Evolutionary conservation across 1,140 invertebrate species (phyloP).

Genomic region (Phortica variegata): DNA sequence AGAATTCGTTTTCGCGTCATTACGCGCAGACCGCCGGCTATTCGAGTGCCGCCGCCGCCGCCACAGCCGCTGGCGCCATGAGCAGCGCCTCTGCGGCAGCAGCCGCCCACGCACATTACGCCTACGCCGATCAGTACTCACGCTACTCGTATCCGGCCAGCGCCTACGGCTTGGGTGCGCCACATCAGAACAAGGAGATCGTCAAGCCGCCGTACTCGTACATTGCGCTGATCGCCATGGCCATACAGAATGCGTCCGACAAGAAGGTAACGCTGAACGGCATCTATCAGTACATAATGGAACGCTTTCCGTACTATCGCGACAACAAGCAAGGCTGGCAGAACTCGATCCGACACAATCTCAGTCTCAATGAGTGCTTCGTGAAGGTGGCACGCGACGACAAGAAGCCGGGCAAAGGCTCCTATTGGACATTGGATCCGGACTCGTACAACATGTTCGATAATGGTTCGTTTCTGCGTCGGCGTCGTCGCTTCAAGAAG

Average conservation of each 20-base stretch:
- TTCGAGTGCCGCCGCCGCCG: slow-evolving; percentile 57
- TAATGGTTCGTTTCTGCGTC: slow-evolving; percentile 91
- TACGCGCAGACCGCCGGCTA: slow-evolving; percentile 61
- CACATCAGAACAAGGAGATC: slow-evolving; percentile 82
- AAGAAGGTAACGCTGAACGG: slow-evolving; percentile 95
- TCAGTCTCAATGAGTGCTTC: slow-evolving; percentile 98
- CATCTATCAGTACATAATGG: slow-evolving; percentile 99
- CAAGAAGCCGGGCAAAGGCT: slow-evolving; percentile 95
- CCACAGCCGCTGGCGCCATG: slow-evolving; percentile 57
- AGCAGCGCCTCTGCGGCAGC: slow-evolving; percentile 58
- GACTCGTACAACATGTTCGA: slow-evolving; percentile 99
- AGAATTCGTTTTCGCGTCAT: slow-evolving; percentile 68
- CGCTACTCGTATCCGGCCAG: slow-evolving; percentile 68
- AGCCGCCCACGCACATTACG: slow-evolving; percentile 59
- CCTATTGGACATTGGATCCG: slow-evolving; percentile 96
- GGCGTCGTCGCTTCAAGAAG: slow-evolving; percentile 92
- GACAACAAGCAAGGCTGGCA: slow-evolving; percentile 96
- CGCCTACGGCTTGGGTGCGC: slow-evolving; percentile 59
- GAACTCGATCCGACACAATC: slow-evolving; percentile 94
- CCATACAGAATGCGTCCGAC: slow-evolving; percentile 89
- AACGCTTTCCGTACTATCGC: slow-evolving; percentile 95
- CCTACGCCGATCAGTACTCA: slow-evolving; percentile 73
- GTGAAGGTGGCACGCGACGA: slow-evolving; percentile 90
- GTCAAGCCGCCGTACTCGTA: slow-evolving; percentile 98
- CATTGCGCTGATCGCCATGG: slow-evolving; percentile 98